phyloP scores from a whole-genome alignment of 1,140 invertebrate species.

The Heliconius melpomene region DNA sequence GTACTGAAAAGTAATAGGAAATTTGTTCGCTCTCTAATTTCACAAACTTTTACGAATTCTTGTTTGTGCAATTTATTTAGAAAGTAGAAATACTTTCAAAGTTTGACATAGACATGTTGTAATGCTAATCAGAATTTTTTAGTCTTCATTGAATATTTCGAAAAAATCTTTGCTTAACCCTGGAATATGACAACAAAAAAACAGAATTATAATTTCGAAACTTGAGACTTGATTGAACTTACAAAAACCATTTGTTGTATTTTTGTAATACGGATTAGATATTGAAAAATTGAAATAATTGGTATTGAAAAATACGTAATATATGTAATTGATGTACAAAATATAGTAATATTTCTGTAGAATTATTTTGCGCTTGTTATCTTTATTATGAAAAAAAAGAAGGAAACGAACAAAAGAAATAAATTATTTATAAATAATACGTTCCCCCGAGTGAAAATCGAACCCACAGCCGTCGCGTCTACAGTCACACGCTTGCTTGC shows the following conservation, averaged over 20 bases:
- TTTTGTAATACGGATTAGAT: too few relatives aligned
- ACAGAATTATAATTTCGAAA: not conserved
- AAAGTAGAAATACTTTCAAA: not conserved
- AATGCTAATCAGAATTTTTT: not conserved
- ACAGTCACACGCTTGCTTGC: too few relatives aligned
- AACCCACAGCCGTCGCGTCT: too few relatives aligned
- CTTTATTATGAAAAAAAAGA: too few relatives aligned
- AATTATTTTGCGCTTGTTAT: too few relatives aligned
- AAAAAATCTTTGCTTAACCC: constrained; percentile 17
- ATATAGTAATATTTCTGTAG: too few relatives aligned
- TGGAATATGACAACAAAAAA: not conserved
- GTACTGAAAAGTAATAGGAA: not conserved
- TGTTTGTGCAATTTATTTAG: not conserved
- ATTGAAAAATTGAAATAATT: too few relatives aligned
- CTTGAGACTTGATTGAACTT: not conserved
- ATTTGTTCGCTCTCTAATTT: not conserved
- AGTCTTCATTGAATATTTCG: constrained; percentile 7
- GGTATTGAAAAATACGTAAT: too few relatives aligned
- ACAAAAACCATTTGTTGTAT: not conserved
- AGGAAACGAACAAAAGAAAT: too few relatives aligned
- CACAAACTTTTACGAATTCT: constrained; percentile 2
- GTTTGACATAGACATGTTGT: not conserved
- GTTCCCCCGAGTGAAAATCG: too few relatives aligned
- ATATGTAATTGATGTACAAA: too few relatives aligned
- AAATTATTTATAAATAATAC: too few relatives aligned